Evolutionary conservation across 2,797 vertebrate genomes (phyloP).

Genomic region (Bryconaethiops microstoma): DNA sequence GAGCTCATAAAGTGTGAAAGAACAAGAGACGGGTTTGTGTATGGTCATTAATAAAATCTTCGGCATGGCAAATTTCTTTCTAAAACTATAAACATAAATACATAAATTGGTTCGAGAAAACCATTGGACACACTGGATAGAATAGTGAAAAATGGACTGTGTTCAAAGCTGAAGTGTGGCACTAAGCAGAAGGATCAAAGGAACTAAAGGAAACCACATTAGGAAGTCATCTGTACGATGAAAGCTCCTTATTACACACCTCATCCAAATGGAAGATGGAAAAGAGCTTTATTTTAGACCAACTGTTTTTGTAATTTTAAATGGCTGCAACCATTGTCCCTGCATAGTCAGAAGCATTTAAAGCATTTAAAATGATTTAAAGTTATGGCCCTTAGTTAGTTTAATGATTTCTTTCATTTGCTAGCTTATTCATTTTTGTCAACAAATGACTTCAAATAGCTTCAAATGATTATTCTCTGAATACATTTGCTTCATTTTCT

Average conservation of each 20-base stretch:
- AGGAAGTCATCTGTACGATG: slow-evolving; percentile 20
- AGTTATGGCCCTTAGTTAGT: too few species aligned
- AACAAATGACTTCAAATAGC: neutral
- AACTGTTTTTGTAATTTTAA: neutral
- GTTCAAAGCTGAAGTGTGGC: neutral
- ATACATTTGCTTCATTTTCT: neutral
- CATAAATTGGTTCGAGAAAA: slow-evolving; percentile 3
- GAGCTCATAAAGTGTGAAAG: too few species aligned
- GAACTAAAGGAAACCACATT: neutral
- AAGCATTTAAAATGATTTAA: too few species aligned
- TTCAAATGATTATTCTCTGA: neutral
- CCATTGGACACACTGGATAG: slow-evolving; percentile 34
- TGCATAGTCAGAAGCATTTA: too few species aligned
- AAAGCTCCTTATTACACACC: neutral
- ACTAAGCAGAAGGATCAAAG: neutral
- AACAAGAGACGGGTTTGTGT: neutral
- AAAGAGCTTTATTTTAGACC: neutral
- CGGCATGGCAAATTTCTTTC: neutral
- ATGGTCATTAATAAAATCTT: neutral
- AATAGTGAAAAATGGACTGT: slow-evolving; percentile 35
- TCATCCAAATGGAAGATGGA: neutral
- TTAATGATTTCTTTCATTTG: too few species aligned
- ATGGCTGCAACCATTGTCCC: neutral
- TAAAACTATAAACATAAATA: neutral
- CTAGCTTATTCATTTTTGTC: too few species aligned